These are phyloP conservation scores for Carposina sasakii DNA, from an alignment of 1,140 invertebrate genomes.

Conservation along the genomic window DNA sequence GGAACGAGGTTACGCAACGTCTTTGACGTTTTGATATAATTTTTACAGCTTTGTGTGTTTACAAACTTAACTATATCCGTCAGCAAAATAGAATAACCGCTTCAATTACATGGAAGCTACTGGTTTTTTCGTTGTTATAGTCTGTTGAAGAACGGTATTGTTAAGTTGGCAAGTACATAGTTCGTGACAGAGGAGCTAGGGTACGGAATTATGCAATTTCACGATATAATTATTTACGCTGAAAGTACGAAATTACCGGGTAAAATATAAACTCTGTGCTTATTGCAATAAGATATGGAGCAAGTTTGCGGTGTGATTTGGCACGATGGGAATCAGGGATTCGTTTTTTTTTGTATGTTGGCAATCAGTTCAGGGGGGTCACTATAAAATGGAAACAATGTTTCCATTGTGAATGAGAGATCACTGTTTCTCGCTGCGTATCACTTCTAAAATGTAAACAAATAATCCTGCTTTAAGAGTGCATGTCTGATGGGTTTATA, in stretches of 20 bases:
- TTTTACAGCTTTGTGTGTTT: slow-evolving; percentile 55
- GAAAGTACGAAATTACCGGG: slow-evolving; percentile 62
- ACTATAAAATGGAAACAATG: too few relatives aligned
- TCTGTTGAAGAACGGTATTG: slow-evolving; percentile 15
- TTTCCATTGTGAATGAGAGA: too few relatives aligned
- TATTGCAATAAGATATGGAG: too few relatives aligned
- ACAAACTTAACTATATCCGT: slow-evolving; percentile 27
- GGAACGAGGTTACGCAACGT: slow-evolving; percentile 65
- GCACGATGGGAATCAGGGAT: background rate
- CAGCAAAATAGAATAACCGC: too few relatives aligned
- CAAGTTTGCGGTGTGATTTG: background rate
- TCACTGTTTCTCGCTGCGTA: too few relatives aligned
- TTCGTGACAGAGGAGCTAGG: slow-evolving; percentile 65
- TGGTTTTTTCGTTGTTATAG: too few relatives aligned
- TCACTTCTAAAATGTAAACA: too few relatives aligned
- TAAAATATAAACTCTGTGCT: slow-evolving; percentile 16
- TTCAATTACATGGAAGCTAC: too few relatives aligned
- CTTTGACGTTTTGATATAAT: slow-evolving; percentile 69
- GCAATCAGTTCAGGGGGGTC: too few relatives aligned
- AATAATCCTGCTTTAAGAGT: too few relatives aligned
- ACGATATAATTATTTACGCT: slow-evolving; percentile 59
- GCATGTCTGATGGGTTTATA: too few relatives aligned
- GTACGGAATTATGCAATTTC: slow-evolving; percentile 49
- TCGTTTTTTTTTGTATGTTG: background rate
- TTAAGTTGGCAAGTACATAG: slow-evolving; percentile 40